Evolutionary conservation across 1,140 invertebrate genomes (phyloP).

Genomic region (Coptotermes formosanus): DNA sequence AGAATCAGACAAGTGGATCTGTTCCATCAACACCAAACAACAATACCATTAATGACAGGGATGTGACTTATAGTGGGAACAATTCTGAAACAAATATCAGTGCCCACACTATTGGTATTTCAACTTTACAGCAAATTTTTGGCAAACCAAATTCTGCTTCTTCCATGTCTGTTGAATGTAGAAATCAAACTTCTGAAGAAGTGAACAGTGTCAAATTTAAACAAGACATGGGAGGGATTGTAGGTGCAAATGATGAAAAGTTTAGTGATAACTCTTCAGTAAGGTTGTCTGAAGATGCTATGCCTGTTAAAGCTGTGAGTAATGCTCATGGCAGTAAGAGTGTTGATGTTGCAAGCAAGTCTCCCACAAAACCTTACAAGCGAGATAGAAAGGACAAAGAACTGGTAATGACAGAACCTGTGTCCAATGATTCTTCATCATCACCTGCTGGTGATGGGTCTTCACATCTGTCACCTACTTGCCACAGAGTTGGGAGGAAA

Average conservation of each 20-base stretch:
- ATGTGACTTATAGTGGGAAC: neutral
- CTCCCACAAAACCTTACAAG: neutral
- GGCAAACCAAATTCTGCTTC: slow-evolving; percentile 20
- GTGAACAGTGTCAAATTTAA: neutral
- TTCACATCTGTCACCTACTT: neutral
- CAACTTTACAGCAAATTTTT: slow-evolving; percentile 30
- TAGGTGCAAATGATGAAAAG: neutral
- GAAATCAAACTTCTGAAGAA: slow-evolving; percentile 20
- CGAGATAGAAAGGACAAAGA: neutral
- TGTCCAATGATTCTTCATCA: neutral
- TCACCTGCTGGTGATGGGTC: no score
- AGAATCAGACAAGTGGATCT: slow-evolving; percentile 12
- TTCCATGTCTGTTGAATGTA: slow-evolving; percentile 13
- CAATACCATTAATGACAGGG: slow-evolving; percentile 3
- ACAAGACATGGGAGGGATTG: neutral
- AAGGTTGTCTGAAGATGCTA: neutral
- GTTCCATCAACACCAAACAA: slow-evolving; percentile 24
- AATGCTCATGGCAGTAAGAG: neutral
- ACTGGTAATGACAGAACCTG: neutral
- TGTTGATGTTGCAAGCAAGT: neutral
- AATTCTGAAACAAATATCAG: neutral
- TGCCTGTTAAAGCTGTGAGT: neutral
- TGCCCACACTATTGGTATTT: slow-evolving; percentile 27
- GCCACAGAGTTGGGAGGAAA: neutral
- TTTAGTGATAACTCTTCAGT: slow-evolving; percentile 20